Evolutionary conservation across 2,113 vertebrate species (phyloP), one percentile per base, ranked within the genome.

Genomic region (Datnioides undecimradiatus): DNA sequence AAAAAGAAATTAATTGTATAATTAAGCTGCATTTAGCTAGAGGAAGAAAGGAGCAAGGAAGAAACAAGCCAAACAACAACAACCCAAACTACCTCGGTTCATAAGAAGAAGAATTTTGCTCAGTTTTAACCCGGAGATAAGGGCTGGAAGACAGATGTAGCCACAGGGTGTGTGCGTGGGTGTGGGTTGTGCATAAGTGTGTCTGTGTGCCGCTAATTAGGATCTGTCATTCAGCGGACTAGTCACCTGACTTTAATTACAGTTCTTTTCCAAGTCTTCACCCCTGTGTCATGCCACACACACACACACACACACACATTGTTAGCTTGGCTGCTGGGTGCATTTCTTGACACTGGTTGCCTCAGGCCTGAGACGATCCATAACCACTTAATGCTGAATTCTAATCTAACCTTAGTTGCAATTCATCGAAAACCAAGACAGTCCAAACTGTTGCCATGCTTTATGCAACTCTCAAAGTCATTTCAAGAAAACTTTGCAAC

Each of bases 211-310:
- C 67, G 59, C 67, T 79, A 77, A 80, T 87, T 82, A 87, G 60
- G 33, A 65, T 57, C 66, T 82, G 71, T 73, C 86, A 80, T 69
- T 82, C 86, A 82, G 31, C 21, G 52, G 27, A 33, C 60, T 43
- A 71, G 45, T 72, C 74, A 68, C 70, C 60, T 71, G 80, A 86
- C 64, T 75, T 82, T 83, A 73, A 85, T 82, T 85, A 85, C 33
- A 57, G 29, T 58, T 70, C 45, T 65, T 64, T 72, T 43, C 72
- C 25, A 45, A 51, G 34, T 51, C 34, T 48, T 71, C 71, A 79
- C 27, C 55, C 34, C 71, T 23, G 23, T 62, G 33, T 38, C 16
- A 40, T 19, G 25, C 34, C 34, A 43, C 51, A 49, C 31, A 16
- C 36, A 80, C 10, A 58, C 49, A 71, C 16, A 48, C 14, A 57